phyloP scores from a whole-genome alignment of 2,113 vertebrate genomes.

The Arvicanthis niloticus region DNA sequence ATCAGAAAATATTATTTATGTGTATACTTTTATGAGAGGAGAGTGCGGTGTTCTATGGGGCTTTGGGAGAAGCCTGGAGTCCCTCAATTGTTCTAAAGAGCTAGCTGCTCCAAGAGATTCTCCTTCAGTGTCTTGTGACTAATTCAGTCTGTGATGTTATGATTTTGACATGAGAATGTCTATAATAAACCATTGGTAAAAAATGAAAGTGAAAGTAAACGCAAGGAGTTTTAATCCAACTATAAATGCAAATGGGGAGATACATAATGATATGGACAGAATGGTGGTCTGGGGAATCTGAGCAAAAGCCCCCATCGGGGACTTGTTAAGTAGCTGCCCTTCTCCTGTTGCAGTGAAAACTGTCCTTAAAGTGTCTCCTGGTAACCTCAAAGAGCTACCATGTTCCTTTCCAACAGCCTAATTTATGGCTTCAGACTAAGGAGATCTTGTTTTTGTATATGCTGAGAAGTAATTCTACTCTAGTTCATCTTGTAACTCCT shows the following conservation, averaged over 20 bases:
- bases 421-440: slow-evolving; percentile 47
- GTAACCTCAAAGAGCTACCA: slow-evolving; percentile 46
- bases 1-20: background rate
- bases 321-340: slow-evolving; percentile 32
- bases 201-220: slow-evolving; percentile 54
- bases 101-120: slow-evolving; percentile 20
- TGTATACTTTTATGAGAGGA: slow-evolving; percentile 2
- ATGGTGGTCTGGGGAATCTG: background rate
- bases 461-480: slow-evolving; percentile 61
- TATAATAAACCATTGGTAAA: slow-evolving; percentile 19
- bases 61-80: background rate
- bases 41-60: background rate
- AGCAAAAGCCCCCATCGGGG: background rate
- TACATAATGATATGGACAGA: background rate
- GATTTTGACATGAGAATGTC: slow-evolving; percentile 48
- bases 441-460: slow-evolving; percentile 57
- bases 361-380: background rate
- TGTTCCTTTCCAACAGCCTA: slow-evolving; percentile 42
- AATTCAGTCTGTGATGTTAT: slow-evolving; percentile 30
- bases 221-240: background rate
- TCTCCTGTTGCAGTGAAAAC: slow-evolving; percentile 46
- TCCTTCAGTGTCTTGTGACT: slow-evolving; percentile 17
- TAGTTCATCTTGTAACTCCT: slow-evolving; percentile 51
- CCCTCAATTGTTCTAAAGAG: background rate
- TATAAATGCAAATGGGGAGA: background rate